A percentile compares a stretch with the other conserved stretches of the same genome.
Conservation (phyloP, 2,113 vertebrate species). For the Cricetomys ansorgei region DNA sequence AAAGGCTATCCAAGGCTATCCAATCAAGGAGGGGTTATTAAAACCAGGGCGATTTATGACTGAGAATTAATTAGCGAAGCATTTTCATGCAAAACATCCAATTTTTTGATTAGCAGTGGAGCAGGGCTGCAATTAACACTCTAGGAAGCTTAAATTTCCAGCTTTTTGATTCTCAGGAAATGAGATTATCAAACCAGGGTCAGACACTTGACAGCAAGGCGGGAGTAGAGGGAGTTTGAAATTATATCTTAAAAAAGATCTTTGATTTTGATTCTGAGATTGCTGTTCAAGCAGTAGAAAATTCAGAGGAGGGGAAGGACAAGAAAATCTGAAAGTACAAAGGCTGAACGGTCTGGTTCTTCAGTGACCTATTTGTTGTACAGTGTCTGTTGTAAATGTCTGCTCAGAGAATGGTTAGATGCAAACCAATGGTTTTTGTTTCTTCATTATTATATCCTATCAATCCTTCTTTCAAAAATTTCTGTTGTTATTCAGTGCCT, state of each 20-base stretch:
- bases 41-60: constrained; percentile 89
- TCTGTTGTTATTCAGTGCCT: neutral
- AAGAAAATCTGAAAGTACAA: constrained; percentile 59
- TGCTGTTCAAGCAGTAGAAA: constrained; percentile 66
- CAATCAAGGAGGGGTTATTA: constrained; percentile 91
- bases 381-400: neutral
- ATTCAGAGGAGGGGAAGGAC: constrained; percentile 59
- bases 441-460: constrained; percentile 43
- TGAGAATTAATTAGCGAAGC: constrained; percentile 92
- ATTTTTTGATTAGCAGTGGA: constrained; percentile 92
- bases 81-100: constrained; percentile 93
- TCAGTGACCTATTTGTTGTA: constrained; percentile 58
- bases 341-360: constrained; percentile 54
- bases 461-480: neutral
- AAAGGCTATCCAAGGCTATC: constrained; percentile 90
- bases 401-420: neutral
- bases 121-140: constrained; percentile 91
- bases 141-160: constrained; percentile 89
- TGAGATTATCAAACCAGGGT: constrained; percentile 91
- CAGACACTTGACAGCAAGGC: constrained; percentile 87
- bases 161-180: constrained; percentile 90
- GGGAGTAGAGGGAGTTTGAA: constrained; percentile 70
- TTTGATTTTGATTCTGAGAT: constrained; percentile 85
- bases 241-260: constrained; percentile 82
- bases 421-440: constrained; percentile 22